Conservation (phyloP, 2,888 invertebrate genomes). For the Hypselothyrea guttata region DNA sequence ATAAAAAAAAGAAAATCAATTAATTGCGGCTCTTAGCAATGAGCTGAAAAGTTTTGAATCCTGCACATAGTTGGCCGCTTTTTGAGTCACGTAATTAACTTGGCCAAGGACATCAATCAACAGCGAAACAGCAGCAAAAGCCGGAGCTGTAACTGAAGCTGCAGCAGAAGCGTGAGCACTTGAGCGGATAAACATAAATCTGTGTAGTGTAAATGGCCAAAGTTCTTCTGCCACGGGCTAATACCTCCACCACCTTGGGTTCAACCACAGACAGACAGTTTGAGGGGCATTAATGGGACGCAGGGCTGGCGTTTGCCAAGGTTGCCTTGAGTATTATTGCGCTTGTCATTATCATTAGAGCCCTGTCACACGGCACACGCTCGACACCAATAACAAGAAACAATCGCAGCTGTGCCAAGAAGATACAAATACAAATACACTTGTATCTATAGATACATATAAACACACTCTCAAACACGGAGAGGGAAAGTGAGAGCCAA, state of each 20-base stretch:
- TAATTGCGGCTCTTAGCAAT: constrained; percentile 58
- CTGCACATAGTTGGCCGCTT: constrained; percentile 40
- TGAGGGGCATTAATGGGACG: neutral
- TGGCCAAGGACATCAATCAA: constrained; percentile 69
- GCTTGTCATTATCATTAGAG: constrained; percentile 75
- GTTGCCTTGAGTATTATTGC: constrained; percentile 64
- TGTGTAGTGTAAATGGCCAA: constrained; percentile 63
- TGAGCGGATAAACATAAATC: constrained; percentile 74
- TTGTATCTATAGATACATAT: constrained; percentile 30
- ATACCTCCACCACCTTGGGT: constrained; percentile 19
- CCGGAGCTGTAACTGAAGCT: constrained; percentile 9
- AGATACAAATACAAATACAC: constrained; percentile 13
- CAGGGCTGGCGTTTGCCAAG: constrained; percentile 6
- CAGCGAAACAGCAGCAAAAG: too few species aligned
- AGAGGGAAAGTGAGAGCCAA: constrained; percentile 1
- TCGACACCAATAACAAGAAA: constrained; percentile 27
- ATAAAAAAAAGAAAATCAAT: constrained; percentile 59
- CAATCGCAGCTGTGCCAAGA: constrained; percentile 54
- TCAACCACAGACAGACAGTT: too few species aligned
- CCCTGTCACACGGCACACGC: constrained; percentile 30
- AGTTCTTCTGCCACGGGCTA: constrained; percentile 48
- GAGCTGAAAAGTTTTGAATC: constrained; percentile 52
- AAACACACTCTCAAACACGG: neutral
- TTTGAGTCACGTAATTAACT: constrained; percentile 74
- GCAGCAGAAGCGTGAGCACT: constrained; percentile 40